Evolutionary conservation across 2,888 invertebrate species (phyloP), one percentile per base, ranked within the genome.

Genomic region (Liposcelis brunnea): DNA sequence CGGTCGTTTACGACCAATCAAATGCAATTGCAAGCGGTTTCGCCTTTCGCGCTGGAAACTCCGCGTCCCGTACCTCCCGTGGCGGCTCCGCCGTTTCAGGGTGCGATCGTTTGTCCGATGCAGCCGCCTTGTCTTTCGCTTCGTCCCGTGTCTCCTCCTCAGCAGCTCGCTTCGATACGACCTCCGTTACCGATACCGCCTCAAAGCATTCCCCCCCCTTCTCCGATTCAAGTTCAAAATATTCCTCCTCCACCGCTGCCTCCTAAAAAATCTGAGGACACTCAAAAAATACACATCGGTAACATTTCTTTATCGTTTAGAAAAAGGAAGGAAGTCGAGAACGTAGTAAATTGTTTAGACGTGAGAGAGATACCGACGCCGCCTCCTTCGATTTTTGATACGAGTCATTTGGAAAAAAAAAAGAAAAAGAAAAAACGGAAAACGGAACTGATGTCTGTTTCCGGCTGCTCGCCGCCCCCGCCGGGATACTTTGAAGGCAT

Each of bases 361-460:
- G 4, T 26, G 8, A 26, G 4, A 8, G 26, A 26, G 4, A 8
- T 26, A 6, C 26, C 26, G 4, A 26, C 26, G 26, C 8, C 26
- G 8, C 8, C n/a, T n/a, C n/a, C 26, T 26, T 26, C 26, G 8
- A 26, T 6, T 6, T 6, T 8, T 8, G 26, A 26, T 6, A 26
- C 8, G 26, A 4, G 8, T 26, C 26, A 26, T 4, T 26, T 8
- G 4, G 26, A 26, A 6, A 26, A 26, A 26, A 26, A 8, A 26
- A 26, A 26, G 8, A 26, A 26, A 26, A 51, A 69, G 72, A 1
- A 62, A 75, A 57, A 75, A 65, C 49, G 58, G 67, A 5, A 56
- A 66, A 48, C 61, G 60, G 47, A 64, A 68, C 44, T 66, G 67
- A 14, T 63, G 64, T 32, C 64, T 66, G 5, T 62, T 19, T 37